Evolutionary conservation across 1,140 invertebrate genomes (phyloP).

Genomic region (Meloidogyne chitwoodi): DNA sequence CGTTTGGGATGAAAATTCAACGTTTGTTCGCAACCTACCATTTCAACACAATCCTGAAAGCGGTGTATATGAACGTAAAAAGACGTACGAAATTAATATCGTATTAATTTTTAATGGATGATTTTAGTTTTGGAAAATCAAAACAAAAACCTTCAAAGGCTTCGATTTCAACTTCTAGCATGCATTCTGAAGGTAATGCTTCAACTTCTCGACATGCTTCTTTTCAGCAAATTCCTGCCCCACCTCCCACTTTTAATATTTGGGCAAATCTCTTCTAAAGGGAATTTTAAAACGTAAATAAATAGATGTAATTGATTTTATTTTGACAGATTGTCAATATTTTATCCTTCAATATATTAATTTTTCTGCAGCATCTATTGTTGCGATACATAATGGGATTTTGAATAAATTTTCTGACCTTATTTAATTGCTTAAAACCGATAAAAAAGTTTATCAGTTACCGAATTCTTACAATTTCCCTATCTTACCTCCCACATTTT

Average conservation of each 20-base stretch:
- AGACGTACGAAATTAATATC: too few species aligned
- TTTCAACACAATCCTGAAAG: background rate
- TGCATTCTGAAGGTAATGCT: background rate
- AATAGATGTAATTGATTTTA: background rate
- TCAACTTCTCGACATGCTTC: background rate
- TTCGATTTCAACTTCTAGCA: background rate
- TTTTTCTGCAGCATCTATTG: background rate
- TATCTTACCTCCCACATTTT: too few species aligned
- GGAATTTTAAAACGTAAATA: background rate
- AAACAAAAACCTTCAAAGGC: background rate
- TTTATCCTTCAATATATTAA: slow-evolving; percentile 7
- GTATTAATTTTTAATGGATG: too few species aligned
- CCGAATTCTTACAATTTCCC: too few species aligned
- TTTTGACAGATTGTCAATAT: background rate
- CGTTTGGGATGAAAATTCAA: slow-evolving; percentile 4
- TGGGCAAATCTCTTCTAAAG: slow-evolving; percentile 50
- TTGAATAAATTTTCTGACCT: background rate
- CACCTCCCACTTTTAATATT: slow-evolving; percentile 46
- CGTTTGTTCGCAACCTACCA: background rate
- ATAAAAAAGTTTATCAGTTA: too few species aligned
- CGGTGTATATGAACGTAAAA: background rate
- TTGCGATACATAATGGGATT: slow-evolving; percentile 4
- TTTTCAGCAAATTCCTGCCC: background rate
- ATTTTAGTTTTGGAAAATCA: background rate
- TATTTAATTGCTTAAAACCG: too few species aligned